Evolutionary conservation across 2,797 vertebrate species (phyloP).

Genomic region (Muscicapa comitata): DNA sequence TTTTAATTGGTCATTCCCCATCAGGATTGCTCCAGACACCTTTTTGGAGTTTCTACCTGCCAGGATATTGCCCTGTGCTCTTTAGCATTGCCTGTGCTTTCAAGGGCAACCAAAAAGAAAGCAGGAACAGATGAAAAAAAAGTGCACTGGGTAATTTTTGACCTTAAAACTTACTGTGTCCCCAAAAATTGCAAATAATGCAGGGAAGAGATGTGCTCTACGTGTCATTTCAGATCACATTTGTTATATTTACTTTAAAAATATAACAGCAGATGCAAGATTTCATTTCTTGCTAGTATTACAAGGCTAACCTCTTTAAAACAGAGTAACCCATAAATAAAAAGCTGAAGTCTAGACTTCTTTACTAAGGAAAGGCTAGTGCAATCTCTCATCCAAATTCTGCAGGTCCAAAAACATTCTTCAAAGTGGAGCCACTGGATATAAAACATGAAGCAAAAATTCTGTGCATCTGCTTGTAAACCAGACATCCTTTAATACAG

Average conservation of each 20-base stretch:
- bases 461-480: not conserved
- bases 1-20: not conserved
- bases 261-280: not conserved
- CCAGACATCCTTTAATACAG: not conserved
- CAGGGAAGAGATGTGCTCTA: not conserved
- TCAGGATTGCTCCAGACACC: not conserved
- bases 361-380: not conserved
- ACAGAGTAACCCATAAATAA: not conserved
- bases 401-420: not conserved
- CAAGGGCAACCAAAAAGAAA: not conserved
- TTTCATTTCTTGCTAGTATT: not conserved
- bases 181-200: not conserved
- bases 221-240: not conserved
- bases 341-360: not conserved
- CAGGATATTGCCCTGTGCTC: not conserved
- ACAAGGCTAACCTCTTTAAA: not conserved
- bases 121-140: not conserved
- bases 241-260: not conserved
- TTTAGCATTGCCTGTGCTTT: not conserved
- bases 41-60: not conserved
- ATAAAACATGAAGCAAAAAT: not conserved
- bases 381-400: not conserved
- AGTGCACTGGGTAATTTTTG: not conserved
- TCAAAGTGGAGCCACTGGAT: not conserved
- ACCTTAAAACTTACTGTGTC: not conserved